Evolutionary conservation across 2,888 invertebrate species (phyloP), one percentile per base, ranked within the genome.

Genomic region (Heliconius cydno): DNA sequence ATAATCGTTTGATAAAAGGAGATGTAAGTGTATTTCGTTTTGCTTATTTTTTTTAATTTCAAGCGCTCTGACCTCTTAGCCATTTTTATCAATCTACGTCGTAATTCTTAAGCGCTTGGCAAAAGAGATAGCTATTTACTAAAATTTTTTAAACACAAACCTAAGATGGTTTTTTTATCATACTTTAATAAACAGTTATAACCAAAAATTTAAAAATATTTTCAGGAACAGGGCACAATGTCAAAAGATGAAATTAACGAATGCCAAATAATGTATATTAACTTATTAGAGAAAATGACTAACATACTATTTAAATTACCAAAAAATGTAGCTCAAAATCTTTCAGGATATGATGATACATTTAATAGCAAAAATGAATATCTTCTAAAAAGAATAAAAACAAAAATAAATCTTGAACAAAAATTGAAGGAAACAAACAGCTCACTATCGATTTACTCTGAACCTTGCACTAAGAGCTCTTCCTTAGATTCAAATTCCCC

Each of bases 271-370:
- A 92, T 96, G 82, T 96, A 97, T 83, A 92, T 96, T 82, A 95
- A 96, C 85, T 87, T 97, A 65, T 89, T 97, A 85, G 96, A 97
- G 85, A 97, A 96, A 90, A 96, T 96, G 85, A 96, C 94, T 82
- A 90, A 90, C 34, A 96, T 96, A 90, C 96, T 97, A 84, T 97
- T 97, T 2, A 90, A 96, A 22, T 92, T 95, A 82, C 95, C 96
- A 66, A 95, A 96, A 82, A 94, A 95, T 84, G 94, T 95, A 82
- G 95, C 97, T 77, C 96, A 96, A 3, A 57, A 6, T 25, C 6
- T 60, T 22, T 34, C 73, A 9, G 96, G 96, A 0, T 97, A 96
- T 86, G 95, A 96, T 84, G 88, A 89, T 30, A 92, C 57, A 38
- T 38, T 25, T 66, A 52, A 52, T 57, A 19, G 25, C 12, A 66